phyloP scores from a whole-genome alignment of 2,113 vertebrate species.

The Anser cygnoides region DNA sequence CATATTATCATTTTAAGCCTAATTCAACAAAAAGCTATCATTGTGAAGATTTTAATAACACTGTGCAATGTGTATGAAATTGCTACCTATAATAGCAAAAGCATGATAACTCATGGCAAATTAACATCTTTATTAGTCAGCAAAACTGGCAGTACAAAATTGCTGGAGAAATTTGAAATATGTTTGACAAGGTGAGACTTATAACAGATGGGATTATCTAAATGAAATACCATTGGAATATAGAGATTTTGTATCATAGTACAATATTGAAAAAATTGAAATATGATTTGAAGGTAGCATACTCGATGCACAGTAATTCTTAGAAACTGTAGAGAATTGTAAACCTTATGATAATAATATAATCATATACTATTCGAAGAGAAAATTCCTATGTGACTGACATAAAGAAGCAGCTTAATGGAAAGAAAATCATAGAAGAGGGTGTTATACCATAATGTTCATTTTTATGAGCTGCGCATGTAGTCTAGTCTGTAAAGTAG shows the following conservation, averaged over 20 bases:
- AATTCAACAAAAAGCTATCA: neutral
- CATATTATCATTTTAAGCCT: neutral
- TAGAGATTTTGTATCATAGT: neutral
- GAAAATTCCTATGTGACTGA: neutral
- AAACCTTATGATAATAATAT: neutral
- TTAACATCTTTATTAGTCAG: neutral
- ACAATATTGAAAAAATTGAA: neutral
- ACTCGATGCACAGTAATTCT: neutral
- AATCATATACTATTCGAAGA: neutral
- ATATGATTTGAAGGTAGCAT: neutral
- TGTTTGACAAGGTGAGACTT: neutral
- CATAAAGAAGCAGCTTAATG: neutral
- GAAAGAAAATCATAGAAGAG: neutral
- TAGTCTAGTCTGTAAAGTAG: neutral
- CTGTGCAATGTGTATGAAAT: neutral
- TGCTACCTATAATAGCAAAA: neutral
- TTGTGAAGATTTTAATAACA: neutral
- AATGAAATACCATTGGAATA: neutral
- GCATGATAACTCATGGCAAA: neutral
- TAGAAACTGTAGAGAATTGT: neutral
- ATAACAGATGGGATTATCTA: neutral
- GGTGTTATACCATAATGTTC: neutral
- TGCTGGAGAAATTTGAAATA: neutral
- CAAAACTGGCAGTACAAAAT: neutral
- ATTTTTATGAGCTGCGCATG: neutral